phyloP scores from a whole-genome alignment of 2,888 invertebrate genomes.

The Anticlea derivata region DNA sequence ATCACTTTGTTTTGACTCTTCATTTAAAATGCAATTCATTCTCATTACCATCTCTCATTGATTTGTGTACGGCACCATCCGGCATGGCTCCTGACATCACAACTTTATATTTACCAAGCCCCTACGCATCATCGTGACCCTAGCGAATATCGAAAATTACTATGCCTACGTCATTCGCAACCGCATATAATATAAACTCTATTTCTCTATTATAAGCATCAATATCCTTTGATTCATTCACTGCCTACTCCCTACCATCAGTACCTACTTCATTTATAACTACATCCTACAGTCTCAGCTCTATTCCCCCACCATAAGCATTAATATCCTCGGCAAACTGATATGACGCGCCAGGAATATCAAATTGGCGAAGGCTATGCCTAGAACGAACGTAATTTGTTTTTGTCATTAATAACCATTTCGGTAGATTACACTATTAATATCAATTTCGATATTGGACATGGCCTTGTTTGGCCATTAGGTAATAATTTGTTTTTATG shows the following conservation, averaged over 20 bases:
- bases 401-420: neutral
- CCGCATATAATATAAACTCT: constrained; percentile 2
- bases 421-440: constrained; percentile 2
- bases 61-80: neutral
- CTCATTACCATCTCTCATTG: neutral
- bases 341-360: constrained; percentile 2
- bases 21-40: neutral
- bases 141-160: constrained; percentile 24
- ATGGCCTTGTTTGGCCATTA: neutral
- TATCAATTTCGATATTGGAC: constrained; percentile 4
- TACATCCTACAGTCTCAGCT: neutral
- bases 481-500: neutral
- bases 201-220: constrained; percentile 3
- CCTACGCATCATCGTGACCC: constrained; percentile 12
- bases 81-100: constrained; percentile 7
- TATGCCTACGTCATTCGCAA: constrained; percentile 15
- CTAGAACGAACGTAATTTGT: neutral
- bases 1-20: constrained; percentile 10
- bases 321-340: neutral
- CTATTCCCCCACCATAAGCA: constrained; percentile 1
- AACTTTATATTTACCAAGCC: constrained; percentile 10
- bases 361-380: constrained; percentile 13
- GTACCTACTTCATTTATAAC: neutral
- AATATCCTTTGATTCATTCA: constrained; percentile 11
- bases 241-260: neutral